Conservation (phyloP, 2,888 invertebrate genomes). For the Mylabris sibirica region DNA sequence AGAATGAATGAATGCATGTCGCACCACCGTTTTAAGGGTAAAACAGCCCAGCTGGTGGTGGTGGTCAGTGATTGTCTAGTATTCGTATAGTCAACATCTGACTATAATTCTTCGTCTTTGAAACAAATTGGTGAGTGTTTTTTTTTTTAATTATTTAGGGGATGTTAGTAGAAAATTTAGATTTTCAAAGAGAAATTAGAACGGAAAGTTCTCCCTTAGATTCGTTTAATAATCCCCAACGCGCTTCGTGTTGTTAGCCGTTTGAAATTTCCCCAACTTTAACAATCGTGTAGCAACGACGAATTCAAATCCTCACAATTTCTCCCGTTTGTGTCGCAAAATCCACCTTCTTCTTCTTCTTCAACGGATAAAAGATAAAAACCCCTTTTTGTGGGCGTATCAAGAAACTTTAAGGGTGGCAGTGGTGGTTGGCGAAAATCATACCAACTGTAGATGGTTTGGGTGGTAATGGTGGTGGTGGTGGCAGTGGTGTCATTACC, state of each 20-base stretch:
- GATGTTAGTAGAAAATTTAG: too few relatives aligned
- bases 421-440: background rate
- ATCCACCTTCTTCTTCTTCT: background rate
- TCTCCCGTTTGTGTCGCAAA: background rate
- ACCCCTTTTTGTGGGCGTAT: background rate
- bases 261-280: constrained; percentile 6
- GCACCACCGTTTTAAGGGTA: constrained; percentile 8
- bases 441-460: background rate
- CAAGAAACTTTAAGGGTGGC: constrained; percentile 2
- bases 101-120: background rate
- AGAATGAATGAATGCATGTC: constrained; percentile 34
- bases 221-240: constrained; percentile 2
- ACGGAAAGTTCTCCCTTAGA: background rate
- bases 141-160: background rate
- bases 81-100: constrained; percentile 30
- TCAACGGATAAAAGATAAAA: background rate
- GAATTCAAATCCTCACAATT: background rate
- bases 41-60: constrained; percentile 38
- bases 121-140: background rate
- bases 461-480: background rate
- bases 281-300: background rate
- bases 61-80: constrained; percentile 43
- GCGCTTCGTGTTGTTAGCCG: background rate
- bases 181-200: background rate
- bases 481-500: background rate